Percentiles rank a stretch among this genome's conserved stretches.
These are phyloP conservation scores for Xiphophorus hellerii DNA, from an alignment of 2,113 vertebrate genomes.

Conservation along the genomic window DNA sequence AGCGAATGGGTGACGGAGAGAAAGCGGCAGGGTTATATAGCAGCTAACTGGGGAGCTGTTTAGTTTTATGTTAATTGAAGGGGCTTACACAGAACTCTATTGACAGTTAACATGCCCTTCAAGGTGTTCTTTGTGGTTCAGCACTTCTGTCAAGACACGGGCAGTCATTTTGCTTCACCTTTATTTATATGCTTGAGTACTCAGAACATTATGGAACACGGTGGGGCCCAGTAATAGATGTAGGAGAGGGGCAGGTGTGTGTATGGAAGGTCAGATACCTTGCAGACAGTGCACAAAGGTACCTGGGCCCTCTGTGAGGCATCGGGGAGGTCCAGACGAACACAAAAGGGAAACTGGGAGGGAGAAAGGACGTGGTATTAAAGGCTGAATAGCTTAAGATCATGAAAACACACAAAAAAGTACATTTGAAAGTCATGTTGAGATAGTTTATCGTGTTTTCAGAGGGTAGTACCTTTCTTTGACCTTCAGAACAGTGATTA, in stretches of 20 bases:
- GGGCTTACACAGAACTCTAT: constrained; percentile 82
- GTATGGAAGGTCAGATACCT: constrained; percentile 64
- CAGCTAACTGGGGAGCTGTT: constrained; percentile 75
- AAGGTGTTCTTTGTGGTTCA: constrained; percentile 94
- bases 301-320: constrained; percentile 47
- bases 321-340: constrained; percentile 40
- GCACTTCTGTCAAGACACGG: constrained; percentile 95
- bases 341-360: constrained; percentile 34
- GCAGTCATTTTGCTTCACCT: constrained; percentile 94
- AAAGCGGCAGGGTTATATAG: constrained; percentile 65
- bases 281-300: constrained; percentile 66
- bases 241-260: constrained; percentile 55
- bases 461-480: constrained; percentile 31
- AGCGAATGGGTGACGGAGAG: constrained; percentile 50
- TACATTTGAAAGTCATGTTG: constrained; percentile 1
- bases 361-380: constrained; percentile 41
- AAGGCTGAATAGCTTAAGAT: constrained; percentile 25
- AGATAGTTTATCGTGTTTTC: constrained; percentile 3
- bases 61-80: constrained; percentile 85
- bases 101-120: constrained; percentile 87
- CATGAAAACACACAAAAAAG: constrained; percentile 52
- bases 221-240: constrained; percentile 75
- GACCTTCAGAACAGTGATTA: constrained; percentile 54
- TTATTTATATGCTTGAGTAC: constrained; percentile 97
- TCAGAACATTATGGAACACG: constrained; percentile 86